Conservation (phyloP, 2,113 vertebrate species). For the Halcyon senegalensis region DNA sequence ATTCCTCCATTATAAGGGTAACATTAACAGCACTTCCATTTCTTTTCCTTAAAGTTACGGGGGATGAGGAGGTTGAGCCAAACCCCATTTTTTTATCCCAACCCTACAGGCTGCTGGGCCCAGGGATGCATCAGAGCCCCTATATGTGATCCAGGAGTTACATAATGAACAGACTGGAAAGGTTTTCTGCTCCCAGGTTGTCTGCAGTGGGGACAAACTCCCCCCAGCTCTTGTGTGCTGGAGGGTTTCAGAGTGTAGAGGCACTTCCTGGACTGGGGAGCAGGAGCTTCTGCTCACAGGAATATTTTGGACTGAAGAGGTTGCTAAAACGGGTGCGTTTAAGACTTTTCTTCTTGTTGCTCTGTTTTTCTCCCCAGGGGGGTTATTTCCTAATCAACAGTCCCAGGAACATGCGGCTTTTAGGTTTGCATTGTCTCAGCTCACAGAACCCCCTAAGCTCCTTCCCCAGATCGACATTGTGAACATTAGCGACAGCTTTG, state of each 20-base stretch:
- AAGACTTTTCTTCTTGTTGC: neutral
- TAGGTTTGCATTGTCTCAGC: constrained; percentile 94
- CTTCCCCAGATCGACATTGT: constrained; percentile 99
- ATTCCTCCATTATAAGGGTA: neutral
- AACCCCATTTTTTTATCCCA: rapidly evolving
- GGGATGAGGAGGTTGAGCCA: neutral
- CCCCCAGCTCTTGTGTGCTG: rapidly evolving
- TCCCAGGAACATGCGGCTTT: constrained; percentile 99
- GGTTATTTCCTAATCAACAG: constrained; percentile 92
- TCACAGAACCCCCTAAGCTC: constrained; percentile 97
- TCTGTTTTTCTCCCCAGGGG: constrained; percentile 80
- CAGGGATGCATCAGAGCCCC: neutral
- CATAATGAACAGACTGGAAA: neutral
- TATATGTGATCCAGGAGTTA: neutral
- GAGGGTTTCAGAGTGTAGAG: neutral
- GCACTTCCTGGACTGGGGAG: neutral
- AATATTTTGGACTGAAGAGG: neutral
- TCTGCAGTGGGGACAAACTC: rapidly evolving
- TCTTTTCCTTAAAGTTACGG: neutral
- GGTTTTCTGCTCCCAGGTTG: neutral
- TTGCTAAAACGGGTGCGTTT: neutral
- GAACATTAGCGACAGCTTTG: constrained; percentile 97
- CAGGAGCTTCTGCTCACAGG: neutral
- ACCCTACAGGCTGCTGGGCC: neutral
- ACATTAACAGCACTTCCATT: rapidly evolving